Conservation (phyloP, 2,113 vertebrate species). For the Psilopogon haemacephalus region DNA sequence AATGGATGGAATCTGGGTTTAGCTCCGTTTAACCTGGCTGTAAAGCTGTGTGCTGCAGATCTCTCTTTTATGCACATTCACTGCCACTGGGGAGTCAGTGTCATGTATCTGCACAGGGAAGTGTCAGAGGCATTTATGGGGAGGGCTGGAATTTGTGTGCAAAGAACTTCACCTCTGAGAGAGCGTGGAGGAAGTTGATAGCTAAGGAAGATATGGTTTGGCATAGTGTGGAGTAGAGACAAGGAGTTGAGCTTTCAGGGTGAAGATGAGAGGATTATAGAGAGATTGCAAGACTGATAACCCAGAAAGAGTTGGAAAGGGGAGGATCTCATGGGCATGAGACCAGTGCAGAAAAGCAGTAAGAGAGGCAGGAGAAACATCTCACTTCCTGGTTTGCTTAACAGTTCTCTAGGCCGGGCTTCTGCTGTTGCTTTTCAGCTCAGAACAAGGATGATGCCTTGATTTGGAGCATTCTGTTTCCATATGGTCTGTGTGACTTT, state of each 20-base stretch:
- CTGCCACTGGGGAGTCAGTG: constrained; percentile 1
- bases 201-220: neutral
- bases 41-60: neutral
- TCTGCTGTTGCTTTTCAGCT: neutral
- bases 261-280: neutral
- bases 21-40: neutral
- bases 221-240: neutral
- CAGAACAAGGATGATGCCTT: neutral
- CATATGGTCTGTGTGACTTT: neutral
- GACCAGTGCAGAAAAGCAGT: neutral
- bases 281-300: neutral
- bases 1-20: neutral
- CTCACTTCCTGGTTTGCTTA: neutral
- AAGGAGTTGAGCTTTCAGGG: neutral
- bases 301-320: neutral
- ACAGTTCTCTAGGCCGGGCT: neutral
- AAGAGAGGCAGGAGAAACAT: neutral
- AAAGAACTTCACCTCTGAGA: neutral
- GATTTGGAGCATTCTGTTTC: neutral
- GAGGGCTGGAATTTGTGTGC: neutral
- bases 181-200: neutral
- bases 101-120: neutral
- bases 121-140: neutral
- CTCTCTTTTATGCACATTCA: neutral
- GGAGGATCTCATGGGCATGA: neutral